Evolutionary conservation across 2,888 invertebrate species (phyloP), one percentile per base, ranked within the genome.

Genomic region (Rapana venosa): DNA sequence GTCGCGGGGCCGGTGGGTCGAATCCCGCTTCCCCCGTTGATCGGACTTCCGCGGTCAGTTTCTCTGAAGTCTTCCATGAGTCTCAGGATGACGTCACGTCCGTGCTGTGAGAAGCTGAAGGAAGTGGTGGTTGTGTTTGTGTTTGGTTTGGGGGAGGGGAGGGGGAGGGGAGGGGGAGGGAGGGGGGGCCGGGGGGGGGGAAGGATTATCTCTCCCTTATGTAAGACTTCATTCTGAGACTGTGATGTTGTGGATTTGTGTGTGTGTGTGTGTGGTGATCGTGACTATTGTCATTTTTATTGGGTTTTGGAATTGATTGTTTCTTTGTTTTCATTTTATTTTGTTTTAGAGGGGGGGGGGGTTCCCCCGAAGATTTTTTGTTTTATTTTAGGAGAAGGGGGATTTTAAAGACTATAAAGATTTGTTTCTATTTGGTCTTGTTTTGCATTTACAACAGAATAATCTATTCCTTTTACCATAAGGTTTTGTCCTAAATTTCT

Each of bases 1-100:
- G 61, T 17, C 1, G 58, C 30, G 74, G 77, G 47, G n/a, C 22
- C 11, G 58, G 36, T 11, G 30, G 77, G 15, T 61, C 35, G n/a
- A 79, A 66, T 26, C 88, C 56, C 22, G 79, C 84, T 32, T 56
- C 61, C 0, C 79, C 77, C 11, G 47, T n/a, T 17, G 74, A 90
- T 58, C 47, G 88, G 13, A 86, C 61, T 30, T 66, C 81, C 5
- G 58, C 87, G 4, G 79, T 86, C 17, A 87, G 83, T 56, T 79
- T 88, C 13, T 70, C 58, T 70, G 88, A 90, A 15, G 81, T 70
- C 30, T 79, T 81, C 20, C n/a, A 74, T 20, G 35, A 74, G 35
- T 35, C 70, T 13, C 79, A 88, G n/a, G n/a, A 32, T 20, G 32
- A 30, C 66, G 26, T 8, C 13, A n/a, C 22, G 47, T 56, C 83